Percentiles rank a stretch among this genome's conserved stretches.
These are phyloP conservation scores for Elgaria multicarinata DNA, from an alignment of 2,113 vertebrate genomes.

Conservation along the genomic window DNA sequence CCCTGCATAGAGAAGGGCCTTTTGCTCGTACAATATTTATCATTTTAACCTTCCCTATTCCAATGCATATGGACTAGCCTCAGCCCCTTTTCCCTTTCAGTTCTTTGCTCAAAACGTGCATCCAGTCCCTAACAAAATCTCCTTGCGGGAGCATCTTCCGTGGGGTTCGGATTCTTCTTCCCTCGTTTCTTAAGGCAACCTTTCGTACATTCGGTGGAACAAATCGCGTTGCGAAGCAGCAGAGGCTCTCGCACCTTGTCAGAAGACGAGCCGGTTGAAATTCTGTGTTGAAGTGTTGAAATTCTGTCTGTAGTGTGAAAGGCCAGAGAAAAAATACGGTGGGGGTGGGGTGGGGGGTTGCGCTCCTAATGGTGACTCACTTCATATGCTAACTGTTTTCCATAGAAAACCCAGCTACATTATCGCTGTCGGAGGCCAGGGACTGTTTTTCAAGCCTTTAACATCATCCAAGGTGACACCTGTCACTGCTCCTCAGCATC, in stretches of 20 bases:
- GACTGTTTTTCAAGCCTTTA: conserved; percentile 49
- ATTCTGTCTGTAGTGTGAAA: background rate
- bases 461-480: conserved; percentile 57
- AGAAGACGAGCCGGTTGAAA: background rate
- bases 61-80: background rate
- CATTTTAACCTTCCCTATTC: background rate
- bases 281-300: background rate
- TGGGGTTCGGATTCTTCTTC: background rate
- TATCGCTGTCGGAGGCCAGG: conserved; percentile 1
- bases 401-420: background rate
- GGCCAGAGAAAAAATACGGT: background rate
- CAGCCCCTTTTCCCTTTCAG: background rate
- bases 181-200: background rate
- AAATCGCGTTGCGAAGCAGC: background rate
- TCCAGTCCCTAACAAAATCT: background rate
- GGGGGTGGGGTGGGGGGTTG: background rate
- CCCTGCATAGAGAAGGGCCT: background rate
- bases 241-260: conserved; percentile 1
- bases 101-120: too few species aligned
- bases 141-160: background rate
- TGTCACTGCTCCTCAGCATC: conserved; percentile 61
- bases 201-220: background rate
- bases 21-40: background rate
- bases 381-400: conserved; percentile 16
- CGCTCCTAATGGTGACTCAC: background rate